These are phyloP conservation scores for Nymphalis io DNA, from an alignment of 1,140 invertebrate species.

Conservation along the genomic window DNA sequence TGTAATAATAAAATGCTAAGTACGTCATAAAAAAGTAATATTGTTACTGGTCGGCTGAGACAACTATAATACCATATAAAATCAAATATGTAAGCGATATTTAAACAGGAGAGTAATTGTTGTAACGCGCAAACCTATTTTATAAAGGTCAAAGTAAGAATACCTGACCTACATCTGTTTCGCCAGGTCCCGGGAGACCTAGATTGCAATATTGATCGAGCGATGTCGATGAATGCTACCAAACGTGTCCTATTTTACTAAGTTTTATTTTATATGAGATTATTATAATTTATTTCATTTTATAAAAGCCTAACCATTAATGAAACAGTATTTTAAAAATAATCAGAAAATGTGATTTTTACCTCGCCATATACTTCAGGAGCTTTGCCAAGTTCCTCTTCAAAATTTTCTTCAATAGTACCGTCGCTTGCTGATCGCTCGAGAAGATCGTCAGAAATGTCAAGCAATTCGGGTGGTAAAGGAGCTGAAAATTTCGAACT, in stretches of 20 bases:
- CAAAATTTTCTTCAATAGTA: constrained; percentile 96
- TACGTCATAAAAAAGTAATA: too few relatives aligned
- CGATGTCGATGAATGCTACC: constrained; percentile 14
- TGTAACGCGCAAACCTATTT: constrained; percentile 25
- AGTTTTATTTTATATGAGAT: background rate
- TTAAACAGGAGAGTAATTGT: constrained; percentile 15
- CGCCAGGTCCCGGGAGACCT: constrained; percentile 38
- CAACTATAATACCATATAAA: background rate
- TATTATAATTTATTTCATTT: too few relatives aligned
- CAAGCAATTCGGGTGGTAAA: constrained; percentile 61
- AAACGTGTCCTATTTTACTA: constrained; percentile 3
- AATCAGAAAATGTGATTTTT: constrained; percentile 6
- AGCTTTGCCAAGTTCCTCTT: constrained; percentile 87
- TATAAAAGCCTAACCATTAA: background rate
- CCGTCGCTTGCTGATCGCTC: constrained; percentile 92
- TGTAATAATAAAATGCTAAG: too few relatives aligned
- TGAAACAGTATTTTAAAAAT: too few relatives aligned
- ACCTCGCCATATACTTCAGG: constrained; percentile 72
- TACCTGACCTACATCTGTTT: constrained; percentile 41
- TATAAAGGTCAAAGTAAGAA: constrained; percentile 29
- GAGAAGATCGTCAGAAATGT: constrained; percentile 82
- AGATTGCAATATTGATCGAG: constrained; percentile 43
- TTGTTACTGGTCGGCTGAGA: background rate
- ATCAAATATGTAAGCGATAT: background rate
- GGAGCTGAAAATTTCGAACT: constrained; percentile 45